phyloP scores from a whole-genome alignment of 2,888 invertebrate genomes.

The Micoletzkya japonica region DNA sequence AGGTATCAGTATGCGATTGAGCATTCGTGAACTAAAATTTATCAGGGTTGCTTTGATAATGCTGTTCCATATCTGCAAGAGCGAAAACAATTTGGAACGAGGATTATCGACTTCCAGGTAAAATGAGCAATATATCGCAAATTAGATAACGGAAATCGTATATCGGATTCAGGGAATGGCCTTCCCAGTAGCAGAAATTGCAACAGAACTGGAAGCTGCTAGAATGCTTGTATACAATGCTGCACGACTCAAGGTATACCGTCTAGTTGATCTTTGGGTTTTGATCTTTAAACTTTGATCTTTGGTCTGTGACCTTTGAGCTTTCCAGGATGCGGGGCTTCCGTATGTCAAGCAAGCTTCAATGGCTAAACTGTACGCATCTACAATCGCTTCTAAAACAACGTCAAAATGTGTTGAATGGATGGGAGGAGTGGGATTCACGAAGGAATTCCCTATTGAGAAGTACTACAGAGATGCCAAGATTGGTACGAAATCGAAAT shows the following conservation, averaged over 20 bases:
- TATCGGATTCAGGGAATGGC: slow-evolving; percentile 87
- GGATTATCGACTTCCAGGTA: slow-evolving; percentile 88
- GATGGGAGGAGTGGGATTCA: slow-evolving; percentile 97
- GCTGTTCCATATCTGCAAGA: slow-evolving; percentile 93
- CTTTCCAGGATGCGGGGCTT: slow-evolving; percentile 76
- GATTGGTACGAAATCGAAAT: slow-evolving; percentile 68
- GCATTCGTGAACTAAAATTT: no score
- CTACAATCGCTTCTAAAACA: slow-evolving; percentile 79
- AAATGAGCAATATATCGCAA: no score
- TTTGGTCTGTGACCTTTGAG: no score
- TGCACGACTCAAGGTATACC: slow-evolving; percentile 84
- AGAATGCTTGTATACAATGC: slow-evolving; percentile 90
- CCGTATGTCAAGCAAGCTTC: slow-evolving; percentile 90
- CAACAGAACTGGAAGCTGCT: slow-evolving; percentile 86
- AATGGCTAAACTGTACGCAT: slow-evolving; percentile 90
- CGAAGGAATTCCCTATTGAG: slow-evolving; percentile 91
- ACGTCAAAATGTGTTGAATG: slow-evolving; percentile 95
- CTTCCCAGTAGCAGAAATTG: slow-evolving; percentile 87
- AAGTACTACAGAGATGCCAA: slow-evolving; percentile 93
- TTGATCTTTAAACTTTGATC: no score
- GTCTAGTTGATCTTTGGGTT: no score
- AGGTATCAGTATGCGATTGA: no score
- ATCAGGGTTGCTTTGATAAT: slow-evolving; percentile 85
- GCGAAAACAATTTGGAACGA: slow-evolving; percentile 88
- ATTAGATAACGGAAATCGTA: no score